Evolutionary conservation across 2,113 vertebrate genomes (phyloP).

Genomic region (Isichthys henryi): DNA sequence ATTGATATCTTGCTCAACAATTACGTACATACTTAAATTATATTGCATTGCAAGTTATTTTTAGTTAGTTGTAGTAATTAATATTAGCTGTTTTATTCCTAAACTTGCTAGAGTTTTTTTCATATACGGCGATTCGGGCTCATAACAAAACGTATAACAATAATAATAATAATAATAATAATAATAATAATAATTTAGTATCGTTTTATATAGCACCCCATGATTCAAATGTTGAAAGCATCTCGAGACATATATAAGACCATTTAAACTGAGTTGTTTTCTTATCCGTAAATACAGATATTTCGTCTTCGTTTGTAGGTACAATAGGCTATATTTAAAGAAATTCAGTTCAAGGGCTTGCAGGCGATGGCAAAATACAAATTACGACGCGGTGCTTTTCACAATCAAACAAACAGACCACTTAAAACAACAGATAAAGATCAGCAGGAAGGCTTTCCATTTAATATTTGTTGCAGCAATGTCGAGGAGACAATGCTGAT

Average conservation of each 20-base stretch:
- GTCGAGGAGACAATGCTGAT: background rate
- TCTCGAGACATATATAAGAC: background rate
- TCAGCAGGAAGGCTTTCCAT: background rate
- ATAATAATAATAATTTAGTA: background rate
- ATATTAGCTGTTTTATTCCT: background rate
- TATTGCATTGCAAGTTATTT: background rate
- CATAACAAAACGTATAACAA: background rate
- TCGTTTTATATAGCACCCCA: background rate
- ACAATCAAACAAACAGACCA: background rate
- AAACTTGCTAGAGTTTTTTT: background rate
- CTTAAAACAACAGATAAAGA: background rate
- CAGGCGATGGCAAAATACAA: background rate
- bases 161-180: background rate
- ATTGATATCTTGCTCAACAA: background rate
- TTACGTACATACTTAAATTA: background rate
- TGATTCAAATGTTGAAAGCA: background rate
- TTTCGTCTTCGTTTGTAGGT: background rate
- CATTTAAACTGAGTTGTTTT: background rate
- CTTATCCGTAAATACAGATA: background rate
- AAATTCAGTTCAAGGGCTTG: background rate
- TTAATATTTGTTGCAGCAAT: background rate
- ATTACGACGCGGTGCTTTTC: background rate
- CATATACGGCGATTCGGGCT: background rate
- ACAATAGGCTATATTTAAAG: background rate
- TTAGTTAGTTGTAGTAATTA: background rate